These are phyloP conservation scores for Spodoptera littoralis DNA, from an alignment of 2,888 invertebrate genomes.

Conservation along the genomic window DNA sequence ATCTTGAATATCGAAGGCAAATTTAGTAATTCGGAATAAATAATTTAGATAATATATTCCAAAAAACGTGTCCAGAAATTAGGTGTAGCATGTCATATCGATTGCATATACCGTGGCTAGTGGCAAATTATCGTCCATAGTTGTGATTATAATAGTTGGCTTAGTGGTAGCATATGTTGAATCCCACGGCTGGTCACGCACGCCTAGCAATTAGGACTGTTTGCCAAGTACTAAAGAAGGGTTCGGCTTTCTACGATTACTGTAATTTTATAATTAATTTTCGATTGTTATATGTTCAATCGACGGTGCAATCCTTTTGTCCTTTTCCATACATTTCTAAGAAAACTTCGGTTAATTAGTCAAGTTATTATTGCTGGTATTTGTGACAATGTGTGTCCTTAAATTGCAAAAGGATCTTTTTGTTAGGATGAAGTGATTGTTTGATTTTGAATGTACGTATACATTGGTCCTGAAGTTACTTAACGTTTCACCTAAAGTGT, in stretches of 20 bases:
- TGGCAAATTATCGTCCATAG: slow-evolving; percentile 60
- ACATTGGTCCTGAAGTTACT: no score
- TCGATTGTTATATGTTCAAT: slow-evolving; percentile 11
- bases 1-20: no score
- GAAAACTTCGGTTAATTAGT: no score
- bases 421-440: no score
- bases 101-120: slow-evolving; percentile 51
- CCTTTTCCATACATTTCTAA: no score
- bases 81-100: slow-evolving; percentile 51
- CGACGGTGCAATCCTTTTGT: not conserved
- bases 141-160: slow-evolving; percentile 58
- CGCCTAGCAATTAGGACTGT: slow-evolving; percentile 41
- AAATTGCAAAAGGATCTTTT: no score
- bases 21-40: no score
- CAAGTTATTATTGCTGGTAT: no score
- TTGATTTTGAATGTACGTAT: no score
- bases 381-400: no score
- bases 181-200: slow-evolving; percentile 69
- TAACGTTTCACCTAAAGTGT: no score
- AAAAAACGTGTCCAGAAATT: slow-evolving; percentile 13
- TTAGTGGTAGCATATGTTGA: slow-evolving; percentile 57
- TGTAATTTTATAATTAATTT: slow-evolving; percentile 37
- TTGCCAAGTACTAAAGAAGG: slow-evolving; percentile 42
- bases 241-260: slow-evolving; percentile 28
- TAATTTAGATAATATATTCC: not conserved